Evolutionary conservation across 2,888 invertebrate species (phyloP), one percentile per base, ranked within the genome.

Genomic region (Acleris emargana): DNA sequence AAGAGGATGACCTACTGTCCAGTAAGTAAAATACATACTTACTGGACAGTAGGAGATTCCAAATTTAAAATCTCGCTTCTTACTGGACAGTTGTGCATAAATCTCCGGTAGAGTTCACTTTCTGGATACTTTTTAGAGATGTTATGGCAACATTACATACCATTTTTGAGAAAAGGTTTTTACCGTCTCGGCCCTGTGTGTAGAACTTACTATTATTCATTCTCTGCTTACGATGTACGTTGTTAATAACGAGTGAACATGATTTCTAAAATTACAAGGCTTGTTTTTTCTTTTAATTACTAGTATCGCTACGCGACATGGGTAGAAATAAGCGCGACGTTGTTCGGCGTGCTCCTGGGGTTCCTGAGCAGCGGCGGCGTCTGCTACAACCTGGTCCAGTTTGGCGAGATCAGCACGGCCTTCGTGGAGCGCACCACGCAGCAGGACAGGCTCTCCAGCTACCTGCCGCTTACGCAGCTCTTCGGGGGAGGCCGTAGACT

Each of bases 391-490:
- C 88, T 92, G 50, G 87, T 93, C 67, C 83, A 92, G 61, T 93
- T 93, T 74, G 93, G 93, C 25, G 87, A 91, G 70, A 83, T 93
- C 64, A 90, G 92, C 42, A 86, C 92, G 25, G 72, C 91, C 20
- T 77, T 93, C 73, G 89, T 93, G 60, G 86, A 89, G 58, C 50
- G 71, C 18, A 71, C 67, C 16, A 54, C 64, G n/a, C 51, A 49
- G 5, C 52, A 51, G 17, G 58, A 64, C 28, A 58, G 53, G 32
- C 59, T 67, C 38, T 67, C 64, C 47, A 68, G 67, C 45, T 53
- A 38, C 20, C 49, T 67, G 51, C 69, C 69, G 18, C 58, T 71
- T 17, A 54, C 64, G 0, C 20, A 38, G 1, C 22, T 69, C 16
- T 71, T 68, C 42, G 71, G 71, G 1, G 71, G 71, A 50, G 71